phyloP scores from a whole-genome alignment of 2,797 vertebrate genomes.

The Urocyon cinereoargenteus region DNA sequence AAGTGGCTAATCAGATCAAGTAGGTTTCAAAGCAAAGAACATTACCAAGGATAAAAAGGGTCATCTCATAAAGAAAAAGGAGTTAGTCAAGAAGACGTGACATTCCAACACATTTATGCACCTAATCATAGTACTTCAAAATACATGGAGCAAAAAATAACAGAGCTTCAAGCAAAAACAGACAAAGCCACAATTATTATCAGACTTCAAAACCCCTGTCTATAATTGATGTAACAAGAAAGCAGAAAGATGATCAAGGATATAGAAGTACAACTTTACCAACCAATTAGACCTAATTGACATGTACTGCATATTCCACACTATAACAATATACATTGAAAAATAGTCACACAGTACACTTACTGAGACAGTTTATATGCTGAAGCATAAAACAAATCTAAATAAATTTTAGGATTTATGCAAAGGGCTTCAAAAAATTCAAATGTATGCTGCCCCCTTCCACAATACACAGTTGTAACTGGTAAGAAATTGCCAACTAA shows the following conservation, averaged over 20 bases:
- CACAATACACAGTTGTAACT: not conserved
- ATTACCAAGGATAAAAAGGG: not conserved
- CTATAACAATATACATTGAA: not conserved
- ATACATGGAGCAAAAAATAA: not conserved
- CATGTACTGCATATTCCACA: not conserved
- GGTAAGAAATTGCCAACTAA: not conserved
- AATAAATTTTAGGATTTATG: conserved; percentile 20
- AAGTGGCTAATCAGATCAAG: not conserved
- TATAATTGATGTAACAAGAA: not conserved
- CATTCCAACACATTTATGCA: not conserved
- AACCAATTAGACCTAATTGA: not conserved
- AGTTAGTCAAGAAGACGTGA: not conserved
- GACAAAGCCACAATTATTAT: not conserved
- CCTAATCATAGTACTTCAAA: conserved; percentile 9
- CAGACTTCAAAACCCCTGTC: conserved; percentile 23
- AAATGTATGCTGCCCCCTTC: not conserved
- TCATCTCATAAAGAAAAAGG: not conserved
- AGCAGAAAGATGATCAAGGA: conserved; percentile 32
- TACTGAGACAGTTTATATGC: not conserved
- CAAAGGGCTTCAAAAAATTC: not conserved
- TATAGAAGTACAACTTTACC: not conserved
- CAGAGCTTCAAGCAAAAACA: conserved; percentile 3
- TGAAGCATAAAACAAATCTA: conserved; percentile 28
- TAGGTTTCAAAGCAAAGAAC: conserved; percentile 50
- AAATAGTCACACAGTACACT: not conserved